Evolutionary conservation across 1,140 invertebrate species (phyloP), one percentile per base, ranked within the genome.

Genomic region (Akabosia matsudoensis): DNA sequence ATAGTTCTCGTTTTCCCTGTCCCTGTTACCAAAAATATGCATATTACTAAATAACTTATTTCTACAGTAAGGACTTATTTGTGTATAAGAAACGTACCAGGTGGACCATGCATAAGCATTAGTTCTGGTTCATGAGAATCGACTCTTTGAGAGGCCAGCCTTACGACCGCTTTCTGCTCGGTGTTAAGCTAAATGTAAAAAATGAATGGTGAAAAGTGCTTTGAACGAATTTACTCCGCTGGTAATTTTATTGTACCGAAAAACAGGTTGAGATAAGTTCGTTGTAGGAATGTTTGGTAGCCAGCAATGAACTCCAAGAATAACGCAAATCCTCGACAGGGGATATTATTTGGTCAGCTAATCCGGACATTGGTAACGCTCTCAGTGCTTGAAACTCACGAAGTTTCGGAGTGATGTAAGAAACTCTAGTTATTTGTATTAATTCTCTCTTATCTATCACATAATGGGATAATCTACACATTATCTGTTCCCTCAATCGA

Each of bases 1-100:
- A 81, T 81, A 2, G 78, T 78, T 24, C 26, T 51, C 10, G 79
- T 81, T 54, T 81, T 81, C 45, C 79, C 79, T 0, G 79, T 79
- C 24, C 78, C 78, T 77, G 34, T 56, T 56, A 16, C 24, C 22
- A 56, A 56, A 4, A 22, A 22, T 22, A 45, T 45, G 37, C 37
- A 18, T 45, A 45, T 45, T 10, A 45, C 37, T 18, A 45, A n/a
- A n/a, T 45, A 10, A 45, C 18, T 45, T 18, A 45, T 45, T 45
- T 18, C n/a, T n/a, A n/a, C n/a, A n/a, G n/a, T n/a, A n/a, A n/a
- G n/a, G n/a, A 4, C 14, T 54, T 26, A 13, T 51, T 51, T 13
- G n/a, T 13, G 45, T 51, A 51, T 51, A 51, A 51, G n/a, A n/a
- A n/a, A 37, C 14, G 33, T 79, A 76, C 79, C 78, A 16, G 78